Base-by-base conservation (phyloP, 1,140 invertebrate genomes). In the Acromyrmex heyeri region DNA sequence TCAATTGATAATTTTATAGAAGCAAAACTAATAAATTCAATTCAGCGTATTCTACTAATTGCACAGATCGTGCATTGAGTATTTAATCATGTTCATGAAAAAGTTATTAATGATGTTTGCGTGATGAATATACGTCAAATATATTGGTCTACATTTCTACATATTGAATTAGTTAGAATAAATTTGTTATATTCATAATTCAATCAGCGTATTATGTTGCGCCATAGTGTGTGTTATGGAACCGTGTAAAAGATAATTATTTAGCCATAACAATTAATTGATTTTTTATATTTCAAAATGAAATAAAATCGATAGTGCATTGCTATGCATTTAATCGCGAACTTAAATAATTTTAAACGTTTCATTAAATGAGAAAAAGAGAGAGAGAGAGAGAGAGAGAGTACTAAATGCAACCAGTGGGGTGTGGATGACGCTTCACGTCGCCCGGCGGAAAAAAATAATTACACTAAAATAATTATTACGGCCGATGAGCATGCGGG, bases 341-440 rank as follows among this genome's bases (percentile, higher is more conserved):
- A 16, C 27, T n/a, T 14, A n/a, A 72, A 59, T 59, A 24, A 48
- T 67, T 73, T 67, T 53, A 18, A 2, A 34, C 14, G n/a, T 24
- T 24, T 34, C 3, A 16, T 59, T 38, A 21, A 48, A 72, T 6
- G 12, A 21, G 7, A 21, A 12, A 70, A 14, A 78, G 64, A 73
- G 48, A 7, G 18, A 21, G n/a, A 57, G n/a, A 78, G 50, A 73
- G 48, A 7, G 18, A 21, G n/a, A 57, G 24, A 70, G n/a, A 78
- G 64, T 44, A 61, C 24, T 55, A 30, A 59, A 27, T 21, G 34
- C 34, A 53, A 59, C 48, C 24, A 27, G n/a, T 7, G 69, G 79
- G 79, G 79, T 75, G 79, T 83, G 79, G 79, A 83, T 8, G 38
- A 27, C 67, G 79, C 38, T 83, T 83, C 44, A 83, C 72, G 69